phyloP scores from a whole-genome alignment of 2,797 vertebrate genomes.

The Falco rusticolus region DNA sequence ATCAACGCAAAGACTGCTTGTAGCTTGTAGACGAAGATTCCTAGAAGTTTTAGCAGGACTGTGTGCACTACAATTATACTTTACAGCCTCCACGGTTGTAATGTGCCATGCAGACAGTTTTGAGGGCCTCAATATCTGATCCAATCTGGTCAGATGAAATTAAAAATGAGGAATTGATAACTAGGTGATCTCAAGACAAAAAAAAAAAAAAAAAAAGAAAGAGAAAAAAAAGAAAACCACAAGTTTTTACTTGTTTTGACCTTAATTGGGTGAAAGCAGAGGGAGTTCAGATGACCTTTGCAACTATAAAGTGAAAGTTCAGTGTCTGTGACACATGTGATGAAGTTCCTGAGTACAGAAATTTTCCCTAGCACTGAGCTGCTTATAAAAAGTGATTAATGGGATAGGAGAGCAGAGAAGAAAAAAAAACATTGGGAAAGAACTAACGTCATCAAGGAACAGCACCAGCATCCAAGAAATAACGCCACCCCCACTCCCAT shows the following conservation, averaged over 20 bases:
- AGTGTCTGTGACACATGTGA: background rate
- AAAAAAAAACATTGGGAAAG: background rate
- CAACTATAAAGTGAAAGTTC: background rate
- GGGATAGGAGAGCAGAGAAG: background rate
- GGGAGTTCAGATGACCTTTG: background rate
- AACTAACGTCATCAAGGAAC: background rate
- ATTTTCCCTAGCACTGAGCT: background rate
- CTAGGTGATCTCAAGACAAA: background rate
- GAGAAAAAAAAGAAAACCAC: too few relatives aligned
- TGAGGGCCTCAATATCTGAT: background rate
- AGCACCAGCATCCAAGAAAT: background rate
- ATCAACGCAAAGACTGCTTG: background rate
- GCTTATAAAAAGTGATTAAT: background rate
- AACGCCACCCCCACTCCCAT: accelerated
- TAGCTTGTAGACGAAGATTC: background rate
- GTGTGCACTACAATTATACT: background rate
- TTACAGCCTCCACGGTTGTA: background rate
- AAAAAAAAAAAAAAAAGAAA: background rate
- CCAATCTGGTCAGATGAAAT: background rate
- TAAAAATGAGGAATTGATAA: background rate
- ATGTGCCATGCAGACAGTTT: background rate
- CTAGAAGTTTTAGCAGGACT: background rate
- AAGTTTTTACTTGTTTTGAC: background rate
- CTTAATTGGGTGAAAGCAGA: background rate
- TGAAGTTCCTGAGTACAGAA: background rate